Evolutionary conservation across 2,113 vertebrate species (phyloP), one percentile per base, ranked within the genome.

Genomic region (Thermophis baileyi): DNA sequence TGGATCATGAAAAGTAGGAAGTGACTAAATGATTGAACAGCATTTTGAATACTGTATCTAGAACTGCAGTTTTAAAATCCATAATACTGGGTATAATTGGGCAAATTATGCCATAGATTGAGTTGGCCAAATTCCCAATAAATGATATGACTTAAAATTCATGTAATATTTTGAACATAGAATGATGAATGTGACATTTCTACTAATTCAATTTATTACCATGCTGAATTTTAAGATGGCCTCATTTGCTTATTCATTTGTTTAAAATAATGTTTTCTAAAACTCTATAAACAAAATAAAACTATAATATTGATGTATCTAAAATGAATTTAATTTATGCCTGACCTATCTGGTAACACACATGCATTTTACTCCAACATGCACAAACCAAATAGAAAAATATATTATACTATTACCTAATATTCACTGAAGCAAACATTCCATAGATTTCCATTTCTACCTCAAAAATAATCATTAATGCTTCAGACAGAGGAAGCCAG

Each of bases 321-420:
- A 89, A 22, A 92, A 90, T 44, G 91, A 35, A 35, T 74, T n/a
- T 35, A 35, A 69, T 69, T 74, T 35, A 74, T 2, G 63, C 14
- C 14, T 35, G 63, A 18, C n/a, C n/a, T 69, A 16, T 69, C 30
- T 16, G 1, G 0, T 8, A 14, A 46, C 0, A 40, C 0, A 40
- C n/a, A 22, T 2, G 2, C n/a, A 81, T 54, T 63, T 27, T 25
- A 49, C 91, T 51, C 24, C 87, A 96, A 63, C 1, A 50, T 18
- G 57, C 22, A 50, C 47, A 88, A 85, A 49, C 85, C 85, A 94
- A 93, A 92, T 35, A 87, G n/a, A 63, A 91, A 35, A 35, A 14
- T 60, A 5, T 1, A 3, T 20, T 90, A 85, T 85, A 95, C 20
- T 93, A 91, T 0, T 92, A 53, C 25, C 85, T 54, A 69, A 10